Conservation (phyloP, 1,140 invertebrate species). For the Gyrodactylus salaris region DNA sequence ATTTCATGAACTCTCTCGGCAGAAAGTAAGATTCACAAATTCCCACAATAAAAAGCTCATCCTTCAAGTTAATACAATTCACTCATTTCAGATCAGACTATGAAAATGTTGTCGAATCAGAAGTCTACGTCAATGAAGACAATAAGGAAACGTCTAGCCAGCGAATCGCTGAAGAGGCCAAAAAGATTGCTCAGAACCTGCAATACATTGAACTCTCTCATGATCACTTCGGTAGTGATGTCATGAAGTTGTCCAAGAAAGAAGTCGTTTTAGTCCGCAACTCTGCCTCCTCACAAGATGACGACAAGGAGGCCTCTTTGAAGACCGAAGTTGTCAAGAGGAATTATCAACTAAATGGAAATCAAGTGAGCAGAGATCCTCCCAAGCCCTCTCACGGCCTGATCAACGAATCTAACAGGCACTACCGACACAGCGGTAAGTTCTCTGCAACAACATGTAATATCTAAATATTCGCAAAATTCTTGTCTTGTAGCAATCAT, state of each 20-base stretch:
- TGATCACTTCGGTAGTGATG: background rate
- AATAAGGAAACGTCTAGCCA: background rate
- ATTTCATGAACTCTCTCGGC: background rate
- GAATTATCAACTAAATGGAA: too few relatives aligned
- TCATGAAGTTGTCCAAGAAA: background rate
- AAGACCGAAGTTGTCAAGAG: too few relatives aligned
- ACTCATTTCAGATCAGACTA: background rate
- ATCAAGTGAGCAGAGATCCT: too few relatives aligned
- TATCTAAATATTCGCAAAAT: background rate
- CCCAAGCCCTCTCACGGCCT: too few relatives aligned
- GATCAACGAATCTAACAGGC: too few relatives aligned
- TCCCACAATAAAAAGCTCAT: too few relatives aligned
- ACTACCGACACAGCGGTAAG: background rate
- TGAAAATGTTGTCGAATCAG: background rate
- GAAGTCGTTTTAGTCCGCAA: background rate
- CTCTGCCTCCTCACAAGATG: background rate
- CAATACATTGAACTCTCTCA: background rate
- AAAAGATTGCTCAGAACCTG: background rate
- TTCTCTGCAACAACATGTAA: background rate
- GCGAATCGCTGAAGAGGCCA: background rate
- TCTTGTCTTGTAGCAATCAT: too few relatives aligned
- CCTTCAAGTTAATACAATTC: too few relatives aligned
- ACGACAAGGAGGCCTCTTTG: too few relatives aligned
- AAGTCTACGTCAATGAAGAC: background rate
- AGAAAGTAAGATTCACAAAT: too few relatives aligned